Base-by-base conservation (phyloP, 2,113 vertebrate genomes). In the Malurus alboscapulatus region DNA sequence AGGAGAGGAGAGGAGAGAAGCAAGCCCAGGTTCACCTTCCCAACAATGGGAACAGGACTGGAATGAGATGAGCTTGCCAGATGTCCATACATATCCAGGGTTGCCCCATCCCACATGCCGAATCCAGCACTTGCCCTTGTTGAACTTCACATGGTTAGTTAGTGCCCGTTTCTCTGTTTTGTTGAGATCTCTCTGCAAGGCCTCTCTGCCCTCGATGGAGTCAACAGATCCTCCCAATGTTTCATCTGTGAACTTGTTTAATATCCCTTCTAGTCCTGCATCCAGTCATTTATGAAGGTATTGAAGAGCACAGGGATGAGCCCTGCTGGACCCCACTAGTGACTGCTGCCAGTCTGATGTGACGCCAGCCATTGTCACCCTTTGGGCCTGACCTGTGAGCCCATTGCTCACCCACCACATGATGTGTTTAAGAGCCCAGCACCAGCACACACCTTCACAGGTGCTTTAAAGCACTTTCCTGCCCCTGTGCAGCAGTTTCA, bases 171-270 rank as follows among this genome's bases (percentile, higher is more conserved):
- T 50, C 17, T 67, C 30, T 76, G 30, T 21, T 67, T 66, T 42
- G 19, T 6, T 29, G 11, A 10, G 53, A 17, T 67, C 14, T 67
- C 25, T 75, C 61, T 66, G 44, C 44, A 58, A 25, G 16, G 44
- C 44, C 42, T 19, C 29, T 42, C 62, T 76, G 45, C 20, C 25
- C 30, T 59, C 0, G 0, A 22, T 0, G 1, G 30, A 51, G 26
- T 51, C 62, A 44, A 26, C 53, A 67, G 53, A 36, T 58, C 53
- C 71, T 58, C 30, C 30, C 25, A 42, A 7, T 26, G 53, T 85
- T 67, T 51, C 26, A 17, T 32, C 53, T 36, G 9, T 72, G 47
- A 45, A 53, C 47, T 44, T 76, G 30, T 26, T 76, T 44, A 44
- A 26, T 22, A 27, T 86, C 36, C 45, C 26, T 76, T 66, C 34